A percentile compares a stretch with the other conserved stretches of the same genome.
Conservation (phyloP, 2,888 invertebrate species). For the Deladenus siricidicola region DNA sequence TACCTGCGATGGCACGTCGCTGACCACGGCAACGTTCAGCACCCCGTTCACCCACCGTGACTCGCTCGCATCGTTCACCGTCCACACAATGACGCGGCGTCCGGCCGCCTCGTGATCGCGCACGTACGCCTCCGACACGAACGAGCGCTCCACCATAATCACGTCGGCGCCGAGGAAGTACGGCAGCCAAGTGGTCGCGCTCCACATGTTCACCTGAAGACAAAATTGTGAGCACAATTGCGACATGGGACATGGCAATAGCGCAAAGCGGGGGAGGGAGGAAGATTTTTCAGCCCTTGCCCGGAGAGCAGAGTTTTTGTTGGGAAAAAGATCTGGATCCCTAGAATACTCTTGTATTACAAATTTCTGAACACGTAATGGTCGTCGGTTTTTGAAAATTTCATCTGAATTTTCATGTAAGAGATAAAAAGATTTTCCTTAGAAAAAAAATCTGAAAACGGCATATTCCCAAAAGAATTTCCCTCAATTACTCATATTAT, state of each 20-base stretch:
- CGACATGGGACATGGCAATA: too few species aligned
- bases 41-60: constrained; percentile 42
- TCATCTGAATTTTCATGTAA: neutral
- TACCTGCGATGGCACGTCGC: too few species aligned
- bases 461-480: too few species aligned
- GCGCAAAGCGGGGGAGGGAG: too few species aligned
- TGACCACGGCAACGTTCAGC: constrained; percentile 43
- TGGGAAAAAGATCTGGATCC: too few species aligned
- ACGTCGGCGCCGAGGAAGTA: constrained; percentile 48
- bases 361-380: too few species aligned
- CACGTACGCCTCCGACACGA: constrained; percentile 26
- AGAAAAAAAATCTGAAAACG: neutral
- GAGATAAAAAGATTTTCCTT: neutral
- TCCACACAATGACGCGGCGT: constrained; percentile 37
- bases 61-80: constrained; percentile 47
- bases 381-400: too few species aligned
- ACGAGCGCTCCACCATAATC: constrained; percentile 27
- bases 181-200: constrained; percentile 38
- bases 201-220: constrained; percentile 29
- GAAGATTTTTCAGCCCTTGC: too few species aligned
- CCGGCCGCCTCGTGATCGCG: constrained; percentile 12
- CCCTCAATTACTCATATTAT: too few species aligned
- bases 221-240: neutral
- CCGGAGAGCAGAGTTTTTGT: too few species aligned
- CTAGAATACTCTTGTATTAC: too few species aligned